Evolutionary conservation across 2,888 invertebrate species (phyloP).

Genomic region (Cyclophora albipunctata): DNA sequence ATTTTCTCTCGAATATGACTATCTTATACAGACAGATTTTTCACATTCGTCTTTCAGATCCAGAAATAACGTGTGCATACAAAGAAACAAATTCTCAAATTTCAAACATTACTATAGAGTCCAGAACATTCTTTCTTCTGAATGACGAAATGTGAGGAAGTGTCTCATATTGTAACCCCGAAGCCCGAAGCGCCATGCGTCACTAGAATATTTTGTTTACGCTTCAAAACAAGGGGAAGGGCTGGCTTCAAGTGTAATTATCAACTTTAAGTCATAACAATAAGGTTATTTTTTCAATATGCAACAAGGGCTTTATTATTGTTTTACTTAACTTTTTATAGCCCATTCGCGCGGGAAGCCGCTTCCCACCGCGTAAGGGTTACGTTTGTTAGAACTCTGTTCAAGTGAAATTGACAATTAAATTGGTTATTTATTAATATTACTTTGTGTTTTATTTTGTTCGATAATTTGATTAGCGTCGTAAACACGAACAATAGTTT

Average conservation of each 20-base stretch:
- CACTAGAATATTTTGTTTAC: slow-evolving; percentile 30
- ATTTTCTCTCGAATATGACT: no score
- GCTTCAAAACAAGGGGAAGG: slow-evolving; percentile 28
- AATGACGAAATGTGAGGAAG: no score
- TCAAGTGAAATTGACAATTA: slow-evolving; percentile 7
- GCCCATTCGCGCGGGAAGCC: slow-evolving; percentile 28
- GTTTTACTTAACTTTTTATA: slow-evolving; percentile 64
- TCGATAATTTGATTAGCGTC: neutral
- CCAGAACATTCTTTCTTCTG: no score
- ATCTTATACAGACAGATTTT: no score
- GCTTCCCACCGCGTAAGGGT: slow-evolving; percentile 23
- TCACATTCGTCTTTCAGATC: no score
- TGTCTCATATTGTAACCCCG: neutral
- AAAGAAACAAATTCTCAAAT: no score
- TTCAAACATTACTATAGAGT: no score
- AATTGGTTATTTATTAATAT: slow-evolving; percentile 1
- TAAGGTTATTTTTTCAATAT: slow-evolving; percentile 10
- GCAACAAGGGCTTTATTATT: slow-evolving; percentile 43
- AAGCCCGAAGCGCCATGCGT: slow-evolving; percentile 21
- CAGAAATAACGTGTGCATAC: no score
- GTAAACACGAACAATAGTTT: no score
- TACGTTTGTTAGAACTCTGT: slow-evolving; percentile 17
- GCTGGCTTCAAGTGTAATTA: slow-evolving; percentile 12
- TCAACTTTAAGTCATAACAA: slow-evolving; percentile 7
- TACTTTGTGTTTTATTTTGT: neutral